Evolutionary conservation across 2,113 vertebrate genomes (phyloP), one percentile per base, ranked within the genome.

Genomic region (Calidris pygmaea): DNA sequence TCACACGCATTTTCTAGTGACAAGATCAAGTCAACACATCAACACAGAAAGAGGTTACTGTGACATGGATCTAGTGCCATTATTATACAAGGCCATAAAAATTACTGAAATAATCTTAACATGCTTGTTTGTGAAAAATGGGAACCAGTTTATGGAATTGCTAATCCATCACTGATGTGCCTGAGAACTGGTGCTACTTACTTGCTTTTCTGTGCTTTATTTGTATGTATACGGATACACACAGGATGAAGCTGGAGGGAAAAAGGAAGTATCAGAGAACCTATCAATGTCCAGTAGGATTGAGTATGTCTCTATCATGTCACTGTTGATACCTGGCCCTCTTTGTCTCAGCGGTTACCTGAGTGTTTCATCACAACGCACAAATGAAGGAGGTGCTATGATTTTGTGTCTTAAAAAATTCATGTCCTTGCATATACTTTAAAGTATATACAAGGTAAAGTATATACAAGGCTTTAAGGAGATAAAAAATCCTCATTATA

Each of bases 251-350:
- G 41, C 41, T 72, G 22, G 24, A 41, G 47, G 34, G 34, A 26
- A 39, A 62, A 76, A 53, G 23, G 23, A 53, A 23, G 20, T 37
- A 26, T 62, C 24, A 70, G 39, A 55, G 23, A 76, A 70, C 11
- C 20, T 41, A 41, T 14, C n/a, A 32, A 30, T 22, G 41, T 63
- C 8, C 56, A 29, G 20, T 4, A 50, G 12, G 18, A 52, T 2
- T 65, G 18, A 34, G 1, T 1, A 0, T 3, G 2, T 37, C 20
- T 48, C 30, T 56, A 17, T 43, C 41, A 43, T 43, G 41, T 43
- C 41, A 16, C 41, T 78, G 32, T 5, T 34, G 43, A 48, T 26
- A 35, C 11, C 8, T 48, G 41, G 14, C 13, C 32, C 17, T 29
- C 34, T 75, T 59, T 52, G 35, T 50, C 29, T 39, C 59, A 63